These are phyloP conservation scores for Ceriagrion tenellum DNA, from an alignment of 2,888 invertebrate species.

Conservation along the genomic window DNA sequence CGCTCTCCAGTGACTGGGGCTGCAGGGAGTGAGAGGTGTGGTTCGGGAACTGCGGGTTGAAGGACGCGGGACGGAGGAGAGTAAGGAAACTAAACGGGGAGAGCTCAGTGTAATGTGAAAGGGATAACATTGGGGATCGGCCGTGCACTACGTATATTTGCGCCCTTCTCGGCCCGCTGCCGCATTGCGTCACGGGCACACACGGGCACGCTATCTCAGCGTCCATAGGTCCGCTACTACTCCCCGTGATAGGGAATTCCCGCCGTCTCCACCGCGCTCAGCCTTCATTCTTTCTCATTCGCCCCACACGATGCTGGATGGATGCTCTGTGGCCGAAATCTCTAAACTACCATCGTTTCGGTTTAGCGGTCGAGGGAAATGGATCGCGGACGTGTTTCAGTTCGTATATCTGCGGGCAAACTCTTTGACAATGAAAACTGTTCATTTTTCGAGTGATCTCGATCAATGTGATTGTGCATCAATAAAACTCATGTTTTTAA, in stretches of 20 bases:
- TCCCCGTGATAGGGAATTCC: not conserved
- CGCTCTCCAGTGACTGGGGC: not conserved
- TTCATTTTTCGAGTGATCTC: too few species aligned
- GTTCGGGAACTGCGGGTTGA: not conserved
- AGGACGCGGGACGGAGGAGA: not conserved
- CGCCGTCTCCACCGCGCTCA: not conserved
- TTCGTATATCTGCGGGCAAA: too few species aligned
- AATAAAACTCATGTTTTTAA: too few species aligned
- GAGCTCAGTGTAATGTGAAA: not conserved
- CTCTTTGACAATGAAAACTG: too few species aligned
- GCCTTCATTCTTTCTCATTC: not conserved
- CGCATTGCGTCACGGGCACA: constrained; percentile 58
- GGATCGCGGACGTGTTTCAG: too few species aligned
- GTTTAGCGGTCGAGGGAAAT: not conserved
- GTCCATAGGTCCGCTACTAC: not conserved
- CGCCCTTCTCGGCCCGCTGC: constrained; percentile 14
- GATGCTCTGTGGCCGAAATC: not conserved
- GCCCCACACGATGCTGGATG: not conserved
- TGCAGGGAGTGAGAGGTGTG: not conserved
- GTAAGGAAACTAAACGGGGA: constrained; percentile 26
- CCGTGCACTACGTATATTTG: constrained; percentile 42
- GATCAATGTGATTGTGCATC: too few species aligned
- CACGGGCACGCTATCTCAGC: not conserved
- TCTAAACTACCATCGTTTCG: not conserved
- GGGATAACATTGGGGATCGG: constrained; percentile 53